Conservation (phyloP, 23 tunicate genomes). For the Halocynthia aurantium region DNA sequence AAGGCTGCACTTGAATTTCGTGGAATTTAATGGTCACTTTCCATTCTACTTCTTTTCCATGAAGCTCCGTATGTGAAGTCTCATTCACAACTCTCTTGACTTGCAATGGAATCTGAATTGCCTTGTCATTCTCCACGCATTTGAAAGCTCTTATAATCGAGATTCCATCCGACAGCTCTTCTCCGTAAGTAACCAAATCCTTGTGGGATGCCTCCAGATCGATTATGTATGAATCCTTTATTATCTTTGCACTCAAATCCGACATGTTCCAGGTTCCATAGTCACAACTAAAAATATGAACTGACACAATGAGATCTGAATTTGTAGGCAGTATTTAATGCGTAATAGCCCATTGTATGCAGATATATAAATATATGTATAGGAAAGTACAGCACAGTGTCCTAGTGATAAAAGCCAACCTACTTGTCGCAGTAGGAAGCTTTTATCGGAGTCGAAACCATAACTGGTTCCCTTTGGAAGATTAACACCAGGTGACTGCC, state of each 20-base stretch:
- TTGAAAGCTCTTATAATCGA: constrained; percentile 39
- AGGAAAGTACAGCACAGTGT: not conserved
- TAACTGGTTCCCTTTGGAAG: constrained; percentile 7
- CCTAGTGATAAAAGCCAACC: not conserved
- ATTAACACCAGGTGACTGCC: not conserved
- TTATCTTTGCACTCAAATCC: constrained; percentile 6
- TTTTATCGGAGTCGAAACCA: not conserved
- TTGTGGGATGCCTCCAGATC: not conserved
- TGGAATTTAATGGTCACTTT: constrained; percentile 20
- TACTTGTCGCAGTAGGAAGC: not conserved
- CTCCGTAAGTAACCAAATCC: constrained; percentile 3
- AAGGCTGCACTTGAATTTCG: constrained; percentile 56
- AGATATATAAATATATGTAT: not conserved
- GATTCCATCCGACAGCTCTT: constrained; percentile 32
- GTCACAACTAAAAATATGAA: constrained; percentile 38
- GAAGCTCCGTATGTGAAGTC: not conserved
- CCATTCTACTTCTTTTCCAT: constrained; percentile 12
- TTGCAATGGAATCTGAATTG: not conserved
- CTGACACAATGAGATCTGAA: not conserved
- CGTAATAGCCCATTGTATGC: not conserved
- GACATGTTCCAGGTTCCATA: constrained; percentile 49
- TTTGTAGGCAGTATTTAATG: not conserved
- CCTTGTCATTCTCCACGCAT: constrained; percentile 8
- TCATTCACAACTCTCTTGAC: not conserved
- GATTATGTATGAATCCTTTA: not conserved